Evolutionary conservation across 2,113 vertebrate species (phyloP), one percentile per base, ranked within the genome.

Genomic region (Rana temporaria): DNA sequence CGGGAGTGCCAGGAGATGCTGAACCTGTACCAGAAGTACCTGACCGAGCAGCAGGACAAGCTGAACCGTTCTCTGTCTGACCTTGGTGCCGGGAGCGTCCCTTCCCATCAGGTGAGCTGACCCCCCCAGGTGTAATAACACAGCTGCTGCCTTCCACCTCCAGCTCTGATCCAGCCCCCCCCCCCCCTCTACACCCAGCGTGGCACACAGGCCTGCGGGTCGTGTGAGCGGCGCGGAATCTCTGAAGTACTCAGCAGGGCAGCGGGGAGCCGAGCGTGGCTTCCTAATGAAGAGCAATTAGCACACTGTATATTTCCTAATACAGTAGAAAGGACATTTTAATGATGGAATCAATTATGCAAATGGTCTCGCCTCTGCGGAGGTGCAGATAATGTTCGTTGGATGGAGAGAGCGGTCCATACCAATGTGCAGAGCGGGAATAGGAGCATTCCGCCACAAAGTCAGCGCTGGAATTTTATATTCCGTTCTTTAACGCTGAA

Each of bases 1-100:
- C 94, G 89, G 90, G 97, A 99, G 89, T 99, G 97, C 85, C 97
- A 98, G 91, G 96, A 99, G 89, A 93, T 98, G 87, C 87, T 99
- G 66, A 94, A 91, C 20, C 95, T 99, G n/a, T 99, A 99, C 90
- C 97, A 98, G 90, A 96, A 96, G 85, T 98, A 98, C 82, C 93
- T 99, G 11, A 94, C 96, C 64, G 96, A 98, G 85, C 96, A 98
- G 88, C 96, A 98, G 85, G 92, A 95, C 22, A 96, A 97, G 77
- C 95, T 98, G 16, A 96, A 92, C 82, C 93, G 2, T 66, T 83
- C 79, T 97, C 96, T 75, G 92, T 91, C 95, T 20, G 93, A 96
- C 85, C 93, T 95, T 81, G 92, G 86, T 87, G 90, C 93, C 86
- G 85, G 89, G 38, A 91, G 87, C 73, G 84, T 80, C 34, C 89